A percentile compares a stretch with the other conserved stretches of the same genome.
Evolutionary conservation across 2,797 vertebrate genomes (phyloP).

Genomic region (Geotrypetes seraphini): DNA sequence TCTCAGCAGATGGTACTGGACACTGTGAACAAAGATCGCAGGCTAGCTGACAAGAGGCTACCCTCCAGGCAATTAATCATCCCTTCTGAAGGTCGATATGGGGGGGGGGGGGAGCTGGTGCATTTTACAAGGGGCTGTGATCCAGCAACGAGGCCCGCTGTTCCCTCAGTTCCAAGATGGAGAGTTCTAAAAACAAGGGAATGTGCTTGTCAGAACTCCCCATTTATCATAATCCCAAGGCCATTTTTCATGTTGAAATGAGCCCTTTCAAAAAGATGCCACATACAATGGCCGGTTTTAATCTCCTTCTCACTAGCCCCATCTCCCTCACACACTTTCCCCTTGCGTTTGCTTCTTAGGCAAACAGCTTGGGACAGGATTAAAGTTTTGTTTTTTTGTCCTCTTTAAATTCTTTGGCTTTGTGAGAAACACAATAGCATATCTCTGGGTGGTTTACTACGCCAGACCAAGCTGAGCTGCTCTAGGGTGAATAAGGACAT

Average conservation of each 20-base stretch:
- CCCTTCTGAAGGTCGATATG: slow-evolving; percentile 63
- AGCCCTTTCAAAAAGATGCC: slow-evolving; percentile 64
- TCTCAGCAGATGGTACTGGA: slow-evolving; percentile 75
- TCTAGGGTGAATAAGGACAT: neutral
- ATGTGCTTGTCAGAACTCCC: slow-evolving; percentile 59
- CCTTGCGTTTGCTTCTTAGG: slow-evolving; percentile 14
- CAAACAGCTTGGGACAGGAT: slow-evolving; percentile 41
- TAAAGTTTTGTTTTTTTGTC: slow-evolving; percentile 41
- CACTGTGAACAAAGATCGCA: slow-evolving; percentile 68
- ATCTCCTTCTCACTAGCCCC: slow-evolving; percentile 53
- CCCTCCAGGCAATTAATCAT: slow-evolving; percentile 80
- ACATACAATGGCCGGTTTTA: slow-evolving; percentile 68
- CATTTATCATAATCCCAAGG: slow-evolving; percentile 71
- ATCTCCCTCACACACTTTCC: slow-evolving; percentile 33
- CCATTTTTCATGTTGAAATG: slow-evolving; percentile 75
- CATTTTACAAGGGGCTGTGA: slow-evolving; percentile 52
- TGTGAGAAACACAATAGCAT: too few relatives aligned
- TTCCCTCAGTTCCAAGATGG: slow-evolving; percentile 49
- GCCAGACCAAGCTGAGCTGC: slow-evolving; percentile 1
- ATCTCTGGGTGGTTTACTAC: slow-evolving; percentile 10
- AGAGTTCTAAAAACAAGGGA: slow-evolving; percentile 51
- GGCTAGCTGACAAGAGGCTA: slow-evolving; percentile 70
- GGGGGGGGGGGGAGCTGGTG: slow-evolving; percentile 68
- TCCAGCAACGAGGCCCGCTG: slow-evolving; percentile 47
- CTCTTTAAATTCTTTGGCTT: slow-evolving; percentile 18